phyloP scores from a whole-genome alignment of 2,113 vertebrate species.

The Entomyzon cyanotis region DNA sequence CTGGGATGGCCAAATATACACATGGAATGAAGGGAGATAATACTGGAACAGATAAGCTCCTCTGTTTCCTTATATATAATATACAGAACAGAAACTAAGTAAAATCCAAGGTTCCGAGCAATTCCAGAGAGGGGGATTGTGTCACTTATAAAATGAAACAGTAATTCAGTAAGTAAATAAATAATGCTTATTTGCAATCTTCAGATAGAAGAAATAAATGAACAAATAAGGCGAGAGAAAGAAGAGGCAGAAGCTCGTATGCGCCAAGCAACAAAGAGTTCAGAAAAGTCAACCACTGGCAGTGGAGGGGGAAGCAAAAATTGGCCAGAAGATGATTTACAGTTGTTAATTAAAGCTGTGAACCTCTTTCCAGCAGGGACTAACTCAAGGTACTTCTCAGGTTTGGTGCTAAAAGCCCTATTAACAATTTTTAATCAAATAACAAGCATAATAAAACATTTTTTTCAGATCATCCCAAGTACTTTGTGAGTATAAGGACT shows the following conservation, averaged over 20 bases:
- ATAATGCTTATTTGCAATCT: constrained; percentile 17
- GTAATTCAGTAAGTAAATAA: neutral
- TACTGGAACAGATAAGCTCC: neutral
- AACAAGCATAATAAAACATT: neutral
- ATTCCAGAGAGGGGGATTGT: neutral
- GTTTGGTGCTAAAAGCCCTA: neutral
- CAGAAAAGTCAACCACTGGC: constrained; percentile 84
- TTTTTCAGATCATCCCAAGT: neutral
- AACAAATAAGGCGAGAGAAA: constrained; percentile 87
- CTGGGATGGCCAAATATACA: neutral
- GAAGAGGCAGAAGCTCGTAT: constrained; percentile 91
- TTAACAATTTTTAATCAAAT: neutral
- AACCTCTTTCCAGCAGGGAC: constrained; percentile 98
- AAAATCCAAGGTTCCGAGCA: neutral
- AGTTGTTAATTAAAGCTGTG: constrained; percentile 97
- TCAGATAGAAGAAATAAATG: constrained; percentile 93
- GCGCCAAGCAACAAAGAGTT: constrained; percentile 83
- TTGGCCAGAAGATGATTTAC: constrained; percentile 95
- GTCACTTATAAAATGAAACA: neutral
- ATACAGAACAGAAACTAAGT: neutral
- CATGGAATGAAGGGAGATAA: neutral
- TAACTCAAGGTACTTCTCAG: constrained; percentile 86
- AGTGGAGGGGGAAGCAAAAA: constrained; percentile 84
- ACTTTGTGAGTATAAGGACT: neutral
- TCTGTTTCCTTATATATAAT: neutral